Evolutionary conservation across 2,113 vertebrate species (phyloP).

Genomic region (Apteryx owenii): DNA sequence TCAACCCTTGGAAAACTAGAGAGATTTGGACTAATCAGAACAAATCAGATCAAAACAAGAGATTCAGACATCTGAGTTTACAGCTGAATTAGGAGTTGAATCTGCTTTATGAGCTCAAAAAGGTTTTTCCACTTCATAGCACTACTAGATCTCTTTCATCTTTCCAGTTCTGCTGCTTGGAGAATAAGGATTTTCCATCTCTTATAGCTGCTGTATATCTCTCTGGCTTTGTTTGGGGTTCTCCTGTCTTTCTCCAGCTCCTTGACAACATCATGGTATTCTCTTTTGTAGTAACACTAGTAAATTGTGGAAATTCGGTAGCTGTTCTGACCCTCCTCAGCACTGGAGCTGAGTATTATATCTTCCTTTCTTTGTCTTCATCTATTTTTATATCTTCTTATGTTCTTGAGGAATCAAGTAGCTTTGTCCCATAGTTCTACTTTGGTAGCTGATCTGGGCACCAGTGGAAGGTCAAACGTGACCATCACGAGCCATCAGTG

Average conservation of each 20-base stretch:
- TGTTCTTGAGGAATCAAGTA: background rate
- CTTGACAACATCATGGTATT: background rate
- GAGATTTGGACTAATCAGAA: background rate
- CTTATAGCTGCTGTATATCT: background rate
- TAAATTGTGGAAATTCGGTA: background rate
- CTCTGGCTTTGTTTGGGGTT: background rate
- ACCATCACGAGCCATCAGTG: background rate
- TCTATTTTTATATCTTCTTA: background rate
- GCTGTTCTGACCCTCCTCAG: background rate
- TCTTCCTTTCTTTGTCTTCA: background rate
- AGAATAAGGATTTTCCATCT: background rate
- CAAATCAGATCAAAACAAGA: background rate
- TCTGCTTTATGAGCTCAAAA: background rate
- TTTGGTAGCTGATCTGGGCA: background rate
- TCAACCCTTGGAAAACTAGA: background rate
- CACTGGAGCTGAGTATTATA: background rate
- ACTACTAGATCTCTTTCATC: background rate
- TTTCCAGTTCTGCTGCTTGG: background rate
- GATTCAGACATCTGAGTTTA: background rate
- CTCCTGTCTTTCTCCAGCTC: background rate
- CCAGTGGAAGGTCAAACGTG: background rate
- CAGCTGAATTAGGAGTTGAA: background rate
- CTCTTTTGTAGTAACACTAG: background rate
- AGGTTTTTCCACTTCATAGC: background rate
- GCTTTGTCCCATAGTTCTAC: background rate